Percentiles rank a stretch among this genome's conserved stretches.
phyloP scores from a whole-genome alignment of 2,888 invertebrate genomes.

The Apamea epomidion region DNA sequence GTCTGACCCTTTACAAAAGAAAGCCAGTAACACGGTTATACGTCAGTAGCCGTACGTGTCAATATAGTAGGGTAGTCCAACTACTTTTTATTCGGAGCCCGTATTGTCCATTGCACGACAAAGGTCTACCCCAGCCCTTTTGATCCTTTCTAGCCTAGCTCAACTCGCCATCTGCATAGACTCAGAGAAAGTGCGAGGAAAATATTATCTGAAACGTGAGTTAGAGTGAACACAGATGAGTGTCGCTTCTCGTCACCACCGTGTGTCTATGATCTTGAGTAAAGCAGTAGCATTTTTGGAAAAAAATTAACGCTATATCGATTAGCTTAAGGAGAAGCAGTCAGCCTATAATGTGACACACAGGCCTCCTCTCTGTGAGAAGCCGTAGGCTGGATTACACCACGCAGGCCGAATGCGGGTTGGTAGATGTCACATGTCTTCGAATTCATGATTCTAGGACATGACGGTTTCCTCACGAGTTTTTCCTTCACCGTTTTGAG shows the following conservation, averaged over 20 bases:
- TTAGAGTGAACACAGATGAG: not conserved
- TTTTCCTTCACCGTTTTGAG: not conserved
- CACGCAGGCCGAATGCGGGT: too few species aligned
- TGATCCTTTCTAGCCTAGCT: slow-evolving; percentile 49
- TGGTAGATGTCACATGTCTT: not conserved
- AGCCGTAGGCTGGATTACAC: not conserved
- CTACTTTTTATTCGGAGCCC: slow-evolving; percentile 54
- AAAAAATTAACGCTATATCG: not conserved
- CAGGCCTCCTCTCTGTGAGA: not conserved
- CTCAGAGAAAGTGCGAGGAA: slow-evolving; percentile 18
- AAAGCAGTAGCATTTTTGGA: too few species aligned
- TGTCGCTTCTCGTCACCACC: too few species aligned
- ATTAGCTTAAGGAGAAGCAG: not conserved
- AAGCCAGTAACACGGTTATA: slow-evolving; percentile 15
- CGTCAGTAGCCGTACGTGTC: slow-evolving; percentile 40
- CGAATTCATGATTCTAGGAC: not conserved
- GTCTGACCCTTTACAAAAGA: slow-evolving; percentile 33
- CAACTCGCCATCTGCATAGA: slow-evolving; percentile 51
- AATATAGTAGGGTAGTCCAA: slow-evolving; percentile 40
- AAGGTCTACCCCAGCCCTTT: slow-evolving; percentile 43
- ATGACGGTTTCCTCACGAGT: not conserved
- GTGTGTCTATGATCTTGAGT: not conserved
- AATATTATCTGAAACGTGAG: slow-evolving; percentile 4
- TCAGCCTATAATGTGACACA: too few species aligned
- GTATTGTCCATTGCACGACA: slow-evolving; percentile 56